Evolutionary conservation across 2,888 invertebrate species (phyloP), one percentile per base, ranked within the genome.

Genomic region (Thymelicus acteon): DNA sequence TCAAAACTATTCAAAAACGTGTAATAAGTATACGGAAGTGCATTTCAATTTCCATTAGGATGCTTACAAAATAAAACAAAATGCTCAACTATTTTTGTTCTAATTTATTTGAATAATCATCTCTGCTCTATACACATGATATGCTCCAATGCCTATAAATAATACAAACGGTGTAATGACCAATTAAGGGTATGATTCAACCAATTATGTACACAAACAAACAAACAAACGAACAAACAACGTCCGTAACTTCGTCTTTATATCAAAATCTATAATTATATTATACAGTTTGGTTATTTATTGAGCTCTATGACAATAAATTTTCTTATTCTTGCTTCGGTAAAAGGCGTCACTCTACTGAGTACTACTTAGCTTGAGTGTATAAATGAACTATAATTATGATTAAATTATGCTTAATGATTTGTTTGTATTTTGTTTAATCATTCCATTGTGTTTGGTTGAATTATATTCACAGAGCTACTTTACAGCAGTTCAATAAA

Each of bases 131-230:
- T 92, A 92, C 93, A 93, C 93, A 92, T 93, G 93, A 93, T 93
- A 93, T 93, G 93, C 93, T 93, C 93, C 93, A 93, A 93, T 93
- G 93, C 88, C 90, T 93, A 93, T 91, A 92, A 93, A 93, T 92
- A 87, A 93, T 91, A 92, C 84, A 91, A 92, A 92, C 85, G 79
- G 90, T 86, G 84, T 68, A 57, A 88, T 87, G 86, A 89, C 85
- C 83, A 83, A 85, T 85, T 83, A 80, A 78, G 80, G 82, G 84
- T 83, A 88, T 85, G 85, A 88, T 83, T 85, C 84, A 88, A 87
- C 79, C 85, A 87, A 89, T 85, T 90, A 89, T 90, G 88, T 80
- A 81, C 79, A 81, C 72, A 77, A 78, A 77, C 69, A 80, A 84
- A 87, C 77, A 77, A 71, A 65, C 57, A 49, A 65, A 65, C 66